Conservation (phyloP, 2,797 vertebrate genomes). For the Cuniculus paca region DNA sequence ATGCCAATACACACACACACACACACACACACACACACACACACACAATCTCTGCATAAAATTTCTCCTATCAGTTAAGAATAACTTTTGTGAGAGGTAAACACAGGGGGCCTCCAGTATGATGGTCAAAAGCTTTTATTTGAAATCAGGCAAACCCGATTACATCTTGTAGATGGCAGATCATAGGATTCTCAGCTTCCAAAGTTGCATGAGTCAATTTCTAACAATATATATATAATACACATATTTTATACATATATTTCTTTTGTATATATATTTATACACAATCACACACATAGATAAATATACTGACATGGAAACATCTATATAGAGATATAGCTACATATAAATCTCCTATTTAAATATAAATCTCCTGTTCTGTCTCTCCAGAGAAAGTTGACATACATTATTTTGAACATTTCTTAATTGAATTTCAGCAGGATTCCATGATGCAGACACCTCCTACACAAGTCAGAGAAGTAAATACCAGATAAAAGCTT, state of each 20-base stretch:
- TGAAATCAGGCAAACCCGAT: conserved; percentile 1
- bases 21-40: neutral
- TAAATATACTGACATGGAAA: neutral
- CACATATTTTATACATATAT: no score
- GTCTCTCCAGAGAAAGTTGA: neutral
- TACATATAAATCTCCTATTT: neutral
- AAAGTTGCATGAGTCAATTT: neutral
- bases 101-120: neutral
- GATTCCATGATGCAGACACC: neutral
- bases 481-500: neutral
- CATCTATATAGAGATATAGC: neutral
- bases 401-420: neutral
- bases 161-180: neutral
- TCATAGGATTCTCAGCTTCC: neutral
- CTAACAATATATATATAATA: neutral
- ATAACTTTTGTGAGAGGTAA: neutral
- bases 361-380: neutral
- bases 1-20: neutral
- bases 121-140: neutral
- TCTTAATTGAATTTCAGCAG: neutral
- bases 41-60: neutral
- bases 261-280: no score
- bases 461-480: neutral
- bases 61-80: neutral
- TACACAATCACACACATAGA: neutral